A percentile compares a stretch with the other conserved stretches of the same genome.
phyloP scores from a whole-genome alignment of 30 jellyfish, hydroid and myxozoan genomes.

The Aurelia coerulea region DNA sequence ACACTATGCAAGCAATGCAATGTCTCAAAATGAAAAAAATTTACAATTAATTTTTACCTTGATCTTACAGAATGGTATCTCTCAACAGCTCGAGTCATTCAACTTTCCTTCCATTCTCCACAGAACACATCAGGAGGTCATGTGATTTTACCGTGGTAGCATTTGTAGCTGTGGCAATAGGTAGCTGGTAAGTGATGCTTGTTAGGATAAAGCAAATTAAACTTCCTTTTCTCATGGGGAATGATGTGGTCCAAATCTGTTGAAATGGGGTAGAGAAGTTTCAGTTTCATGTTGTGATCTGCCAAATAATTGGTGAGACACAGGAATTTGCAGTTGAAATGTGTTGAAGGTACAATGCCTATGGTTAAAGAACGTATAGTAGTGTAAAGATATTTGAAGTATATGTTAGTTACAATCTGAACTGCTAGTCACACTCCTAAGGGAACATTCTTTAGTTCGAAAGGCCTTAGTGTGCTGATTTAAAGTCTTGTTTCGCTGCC shows the following conservation, averaged over 20 bases:
- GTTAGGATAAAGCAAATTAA: neutral
- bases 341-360: no score
- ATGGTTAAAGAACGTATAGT: no score
- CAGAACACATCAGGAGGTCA: constrained; percentile 77
- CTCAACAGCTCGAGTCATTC: no score
- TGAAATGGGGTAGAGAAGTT: neutral
- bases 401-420: no score
- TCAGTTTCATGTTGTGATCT: no score
- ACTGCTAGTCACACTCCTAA: no score
- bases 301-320: no score
- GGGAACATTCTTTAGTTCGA: no score
- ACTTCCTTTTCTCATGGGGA: neutral
- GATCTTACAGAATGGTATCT: neutral
- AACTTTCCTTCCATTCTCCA: neutral
- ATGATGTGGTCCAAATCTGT: neutral
- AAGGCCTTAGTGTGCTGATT: no score
- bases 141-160: constrained; percentile 75
- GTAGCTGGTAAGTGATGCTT: constrained; percentile 55
- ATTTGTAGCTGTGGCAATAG: constrained; percentile 58
- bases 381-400: no score
- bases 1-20: neutral
- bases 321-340: no score
- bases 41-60: neutral
- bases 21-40: neutral
- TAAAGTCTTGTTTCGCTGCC: no score